Evolutionary conservation across 2,888 invertebrate species (phyloP), one percentile per base, ranked within the genome.

Genomic region (Trypoxylon attenuatum): DNA sequence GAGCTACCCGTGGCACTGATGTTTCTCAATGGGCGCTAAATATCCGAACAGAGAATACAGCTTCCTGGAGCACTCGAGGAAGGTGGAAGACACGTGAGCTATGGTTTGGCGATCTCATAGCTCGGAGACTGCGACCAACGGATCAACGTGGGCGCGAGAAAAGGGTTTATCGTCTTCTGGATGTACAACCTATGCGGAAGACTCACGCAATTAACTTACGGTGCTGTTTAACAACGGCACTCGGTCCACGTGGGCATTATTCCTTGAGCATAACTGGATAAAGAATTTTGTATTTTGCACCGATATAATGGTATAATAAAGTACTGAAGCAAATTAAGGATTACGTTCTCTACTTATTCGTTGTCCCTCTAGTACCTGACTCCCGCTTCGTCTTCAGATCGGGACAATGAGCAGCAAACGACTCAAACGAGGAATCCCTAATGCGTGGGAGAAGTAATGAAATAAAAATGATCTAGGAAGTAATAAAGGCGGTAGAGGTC

Each of bases 1-100:
- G n/a, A n/a, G n/a, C n/a, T n/a, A 74, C 62, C 71, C 62, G 53
- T 66, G 63, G 71, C 69, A 58, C 42, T 52, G 43, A 47, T 64
- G 75, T 76, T 75, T 69, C 75, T 76, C 75, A 75, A 76, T 75
- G 75, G 62, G 54, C 61, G 67, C 58, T 73, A 75, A 75, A 67
- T 72, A 69, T 67, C 72, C 67, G 73, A 38, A n/a, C 63, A 62
- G 66, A 57, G 63, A 56, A 52, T 52, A 50, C 47, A n/a, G 47
- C 33, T 42, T 21, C 50, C 64, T 45, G 66, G 29, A 55, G 38
- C 42, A 55, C 58, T 52, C 25, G 58, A 58, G 61, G 69, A 64
- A 57, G 73, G 54, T 60, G 63, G 60, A 59, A 61, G 66, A 69
- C 63, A 73, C 66, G 63, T 60, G 63, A 64, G 76, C 66, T 73